phyloP scores from a whole-genome alignment of 2,888 invertebrate genomes.

The Xanthorhoe spadicearia region DNA sequence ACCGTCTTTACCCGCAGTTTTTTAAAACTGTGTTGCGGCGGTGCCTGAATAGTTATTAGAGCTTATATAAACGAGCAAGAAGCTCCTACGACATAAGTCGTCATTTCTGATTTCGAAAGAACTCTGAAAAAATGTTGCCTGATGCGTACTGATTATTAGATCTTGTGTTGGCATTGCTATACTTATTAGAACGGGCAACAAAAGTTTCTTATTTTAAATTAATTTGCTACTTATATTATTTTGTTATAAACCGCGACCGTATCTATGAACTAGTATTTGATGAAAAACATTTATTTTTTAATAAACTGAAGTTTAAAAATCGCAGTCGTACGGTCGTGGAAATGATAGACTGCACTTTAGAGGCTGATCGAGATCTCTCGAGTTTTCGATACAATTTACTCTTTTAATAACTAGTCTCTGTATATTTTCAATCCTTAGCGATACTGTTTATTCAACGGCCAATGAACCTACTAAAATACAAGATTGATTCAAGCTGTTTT shows the following conservation, averaged over 20 bases:
- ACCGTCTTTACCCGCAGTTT: not conserved
- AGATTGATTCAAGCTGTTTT: not conserved
- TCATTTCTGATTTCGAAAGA: not conserved
- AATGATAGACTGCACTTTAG: slow-evolving; percentile 25
- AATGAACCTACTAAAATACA: not conserved
- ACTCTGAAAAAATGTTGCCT: slow-evolving; percentile 21
- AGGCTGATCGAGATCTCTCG: slow-evolving; percentile 16
- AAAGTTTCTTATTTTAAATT: not conserved
- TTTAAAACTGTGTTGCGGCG: slow-evolving; percentile 4
- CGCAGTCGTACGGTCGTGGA: slow-evolving; percentile 14
- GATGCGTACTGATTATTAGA: slow-evolving; percentile 5
- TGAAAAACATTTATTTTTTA: not conserved
- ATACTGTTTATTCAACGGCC: not conserved
- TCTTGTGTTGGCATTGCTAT: slow-evolving; percentile 6
- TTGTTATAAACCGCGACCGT: slow-evolving; percentile 10
- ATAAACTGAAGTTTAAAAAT: not conserved
- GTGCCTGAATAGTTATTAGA: slow-evolving; percentile 21
- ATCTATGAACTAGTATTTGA: not conserved
- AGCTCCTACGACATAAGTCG: slow-evolving; percentile 7
- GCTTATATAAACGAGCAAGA: slow-evolving; percentile 14
- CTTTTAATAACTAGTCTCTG: slow-evolving; percentile 9
- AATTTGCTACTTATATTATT: slow-evolving; percentile 13
- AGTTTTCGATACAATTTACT: slow-evolving; percentile 37
- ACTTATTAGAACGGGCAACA: slow-evolving; percentile 15
- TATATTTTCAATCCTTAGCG: not conserved